Base-by-base conservation (phyloP, 2,888 invertebrate species). In the Tipula confusa region DNA sequence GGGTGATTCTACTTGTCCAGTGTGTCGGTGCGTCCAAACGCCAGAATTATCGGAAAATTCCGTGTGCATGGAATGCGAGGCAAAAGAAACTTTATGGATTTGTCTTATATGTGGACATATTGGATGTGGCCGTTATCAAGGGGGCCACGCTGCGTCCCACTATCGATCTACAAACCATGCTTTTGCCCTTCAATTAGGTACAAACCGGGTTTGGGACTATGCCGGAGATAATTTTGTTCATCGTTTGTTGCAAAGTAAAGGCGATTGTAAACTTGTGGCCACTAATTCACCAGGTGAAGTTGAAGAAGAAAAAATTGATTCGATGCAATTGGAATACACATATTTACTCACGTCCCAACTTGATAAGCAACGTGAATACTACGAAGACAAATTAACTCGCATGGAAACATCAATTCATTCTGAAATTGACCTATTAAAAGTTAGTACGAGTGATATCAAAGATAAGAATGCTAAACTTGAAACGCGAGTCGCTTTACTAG, bases 151-250 rank as follows among this genome's bases (percentile, higher is more conserved):
- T 0, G 97, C 97, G 81, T 95, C 96, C 84, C 99, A 99, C 89
- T 99, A 97, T 90, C 91, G 95, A 84, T 95, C 96, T 84, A 98
- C 99, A 0, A 96, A 97, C 86, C 99, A 99, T 89, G 98, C 98
- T 18, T 99, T 98, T 88, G 97, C 98, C 4, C 93, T 99, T 92
- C 98, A 99, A 88, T 90, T 99, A 84, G 98, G 98, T 0, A 97
- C 97, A 80, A 97, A 98, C 87, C 92, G 98, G 83, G 99, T 99
- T 0, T 99, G 99, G 99, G 99, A 99, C 88, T 99, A 99, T 89
- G 98, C 98, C 83, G 98, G 98, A 86, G 95, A 95, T 88, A 95
- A 95, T 88, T 96, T 95, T 88, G 96, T 97, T 6, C 96, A 97
- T 90, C 93, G 99, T 13, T 91, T 99, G 48, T 93, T 99, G 28